Evolutionary conservation across 64 coral and sea anemone genomes (phyloP).

Genomic region (Montipora efflorescens): DNA sequence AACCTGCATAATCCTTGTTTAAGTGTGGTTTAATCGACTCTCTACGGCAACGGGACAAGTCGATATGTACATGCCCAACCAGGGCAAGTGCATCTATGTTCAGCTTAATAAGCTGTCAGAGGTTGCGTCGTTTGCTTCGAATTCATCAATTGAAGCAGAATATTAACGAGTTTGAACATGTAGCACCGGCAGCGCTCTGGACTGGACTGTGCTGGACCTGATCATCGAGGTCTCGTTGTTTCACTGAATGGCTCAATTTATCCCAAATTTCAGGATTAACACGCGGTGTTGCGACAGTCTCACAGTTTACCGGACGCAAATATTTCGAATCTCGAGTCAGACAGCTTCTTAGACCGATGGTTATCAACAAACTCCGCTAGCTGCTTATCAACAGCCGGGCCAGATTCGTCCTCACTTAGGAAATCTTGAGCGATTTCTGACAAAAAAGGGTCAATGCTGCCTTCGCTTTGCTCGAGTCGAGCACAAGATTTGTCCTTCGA

Average conservation of each 20-base stretch:
- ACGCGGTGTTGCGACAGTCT: constrained; percentile 6
- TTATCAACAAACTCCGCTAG: constrained; percentile 5
- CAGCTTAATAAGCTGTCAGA: no score
- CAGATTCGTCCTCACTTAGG: constrained; percentile 9
- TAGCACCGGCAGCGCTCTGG: no score
- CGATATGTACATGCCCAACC: constrained; percentile 24
- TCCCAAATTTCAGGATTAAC: no score
- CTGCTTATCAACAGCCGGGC: constrained; percentile 18
- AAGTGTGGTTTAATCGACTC: constrained; percentile 34
- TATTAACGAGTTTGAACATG: no score
- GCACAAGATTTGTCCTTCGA: constrained; percentile 23
- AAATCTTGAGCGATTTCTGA: constrained; percentile 41
- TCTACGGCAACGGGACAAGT: constrained; percentile 29
- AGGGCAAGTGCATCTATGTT: no score
- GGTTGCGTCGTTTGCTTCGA: no score
- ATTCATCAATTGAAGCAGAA: no score
- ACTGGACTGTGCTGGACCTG: no score
- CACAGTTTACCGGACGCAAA: constrained; percentile 45
- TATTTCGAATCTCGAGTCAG: constrained; percentile 47
- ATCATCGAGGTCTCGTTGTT: no score
- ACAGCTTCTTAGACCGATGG: constrained; percentile 27
- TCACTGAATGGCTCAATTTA: no score
- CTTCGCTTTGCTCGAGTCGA: constrained; percentile 37
- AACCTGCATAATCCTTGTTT: no score
- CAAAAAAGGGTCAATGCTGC: constrained; percentile 35